Base-by-base conservation (phyloP, 2,113 vertebrate species). In the Regulus satrapa region DNA sequence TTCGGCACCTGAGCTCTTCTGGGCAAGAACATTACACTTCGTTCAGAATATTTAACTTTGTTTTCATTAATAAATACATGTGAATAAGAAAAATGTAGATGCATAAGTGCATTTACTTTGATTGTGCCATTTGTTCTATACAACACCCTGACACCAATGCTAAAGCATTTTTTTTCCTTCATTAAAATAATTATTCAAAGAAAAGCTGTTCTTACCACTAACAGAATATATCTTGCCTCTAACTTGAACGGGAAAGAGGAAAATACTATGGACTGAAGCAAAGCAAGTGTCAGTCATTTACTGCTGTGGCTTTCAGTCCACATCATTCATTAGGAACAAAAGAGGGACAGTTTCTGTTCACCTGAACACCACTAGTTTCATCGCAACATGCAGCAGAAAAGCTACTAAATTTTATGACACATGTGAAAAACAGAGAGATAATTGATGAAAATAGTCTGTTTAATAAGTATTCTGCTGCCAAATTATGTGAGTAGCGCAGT, bases 361-460 rank as follows among this genome's bases (percentile, higher is more conserved):
- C 68, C 88, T 89, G 34, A 94, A 76, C 0, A 0, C 9, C 62
- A 55, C 43, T 77, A 62, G 20, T 76, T 95, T 68, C 71, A 88
- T 52, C 3, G 3, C 31, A 82, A 73, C 18, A 24, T 40, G 67
- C 21, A 73, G 54, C 32, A 72, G 46, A 72, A 85, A 71, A 93
- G 40, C 13, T 21, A 56, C 45, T 59, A 38, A 25, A 14, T 81
- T 78, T 92, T 89, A 92, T 46, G 48, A 61, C 40, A 74, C 26
- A 19, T 40, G 38, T 46, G 56, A 68, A 87, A 88, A 85, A 34
- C 52, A 84, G 69, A 79, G 23, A 77, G 31, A 74, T 74, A 92
- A 91, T 59, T 88, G 38, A 84, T 55, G 19, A 79, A 93, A 95
- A 94, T 64, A 94, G 25, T 69, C 66, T 92, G 77, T 54, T 92